Evolutionary conservation across 2,888 invertebrate species (phyloP), one percentile per base, ranked within the genome.

Genomic region (Ctenicera cuprea): DNA sequence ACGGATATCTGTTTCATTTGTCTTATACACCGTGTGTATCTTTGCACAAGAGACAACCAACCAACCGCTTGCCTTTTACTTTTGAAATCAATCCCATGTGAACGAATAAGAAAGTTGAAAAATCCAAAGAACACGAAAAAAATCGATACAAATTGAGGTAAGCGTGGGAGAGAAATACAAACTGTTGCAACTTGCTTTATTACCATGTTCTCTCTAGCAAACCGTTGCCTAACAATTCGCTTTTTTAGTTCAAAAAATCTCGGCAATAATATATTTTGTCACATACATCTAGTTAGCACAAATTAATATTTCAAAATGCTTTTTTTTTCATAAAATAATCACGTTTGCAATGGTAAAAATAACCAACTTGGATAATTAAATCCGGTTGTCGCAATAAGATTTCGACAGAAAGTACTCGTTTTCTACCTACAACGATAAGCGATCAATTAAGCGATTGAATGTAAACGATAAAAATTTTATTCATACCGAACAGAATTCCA

Each of bases 1-100:
- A 18, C 62, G 20, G 54, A 52, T 68, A 68, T 73, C 52, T 54
- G 48, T 69, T 63, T 41, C 73, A 70, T 64, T 73, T 50, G 66
- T 71, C 65, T 48, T 59, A 14, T 38, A 16, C 5, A 45, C 45
- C 45, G 22, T n/a, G n/a, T n/a, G n/a, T 18, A 41, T 57, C 59
- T 43, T 54, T 4, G 54, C 18, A 37, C 65, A 14, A 67, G 38
- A 50, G 52, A 67, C 37, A 48, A 33, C 33, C 22, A 11, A 26
- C 7, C 20, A 26, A 26, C 26, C 5, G 26, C 26, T 5, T 26
- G 43, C 66, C 72, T 72, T 63, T 72, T 72, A 67, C 67, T 67
- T 69, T 64, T 71, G 64, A 54, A 63, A 63, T 64, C 64, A 20
- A 71, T 63, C 52, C 43, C 30, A 45, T 48, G 61, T 59, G 68